Evolutionary conservation across 2,797 vertebrate species (phyloP), one percentile per base, ranked within the genome.

Genomic region (Nyctibius grandis): DNA sequence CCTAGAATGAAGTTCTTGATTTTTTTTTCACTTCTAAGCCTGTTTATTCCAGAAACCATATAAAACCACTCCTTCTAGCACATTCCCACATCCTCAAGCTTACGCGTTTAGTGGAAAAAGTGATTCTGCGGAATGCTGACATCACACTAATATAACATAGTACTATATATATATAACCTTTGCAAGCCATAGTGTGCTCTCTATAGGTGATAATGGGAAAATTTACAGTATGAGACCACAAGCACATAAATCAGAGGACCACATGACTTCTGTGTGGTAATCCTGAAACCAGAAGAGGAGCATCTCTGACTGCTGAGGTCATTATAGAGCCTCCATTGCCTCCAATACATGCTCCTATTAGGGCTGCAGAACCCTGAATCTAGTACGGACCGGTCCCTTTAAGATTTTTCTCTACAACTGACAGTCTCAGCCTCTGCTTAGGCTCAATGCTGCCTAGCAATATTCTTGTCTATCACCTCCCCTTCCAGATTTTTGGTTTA

Each of bases 41-140:
- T 50, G 3, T 65, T 95, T 68, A 91, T 83, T 84, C 23, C 50
- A 90, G 54, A 73, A 92, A 61, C 11, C 4, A 1, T 69, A 44
- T 21, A 90, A 90, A 94, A 85, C 14, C 28, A 44, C 63, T 81
- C 70, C n/a, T 47, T 76, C 34, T 51, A 65, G 48, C 65, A 82
- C 59, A 76, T 53, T 84, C 48, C 67, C 57, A 95, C 21, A 4
- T 91, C 60, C 74, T 91, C 38, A 73, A 64, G 63, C 48, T 60
- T 70, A 94, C 2, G 7, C 1, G 3, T 76, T 85, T 82, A 86
- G 85, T 87, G 91, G 83, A 67, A 95, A 93, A 92, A 91, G n/a
- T 85, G 91, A 93, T 93, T 87, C 59, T 90, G 40, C 6, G 14
- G 54, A 91, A 90, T 47, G 80, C 64, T 95, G 70, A 90, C 67